Base-by-base conservation (phyloP, 2,888 invertebrate species). In the Tyria jacobaeae region DNA sequence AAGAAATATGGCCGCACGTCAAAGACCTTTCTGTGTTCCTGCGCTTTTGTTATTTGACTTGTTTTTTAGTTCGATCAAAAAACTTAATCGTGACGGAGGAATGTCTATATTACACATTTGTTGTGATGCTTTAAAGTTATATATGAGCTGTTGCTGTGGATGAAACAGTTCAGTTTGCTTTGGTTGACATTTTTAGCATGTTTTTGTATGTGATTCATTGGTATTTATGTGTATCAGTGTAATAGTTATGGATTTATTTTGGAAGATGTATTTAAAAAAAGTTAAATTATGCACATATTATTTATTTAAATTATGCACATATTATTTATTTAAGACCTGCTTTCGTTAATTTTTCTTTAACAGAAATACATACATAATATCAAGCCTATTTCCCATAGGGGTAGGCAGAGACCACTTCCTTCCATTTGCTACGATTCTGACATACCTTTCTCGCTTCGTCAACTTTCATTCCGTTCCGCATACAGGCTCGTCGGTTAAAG, bases 1-100 rank as follows among this genome's bases (percentile, higher is more conserved):
- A 71, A 48, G 56, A n/a, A 72, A 76, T 66, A 81, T 78, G 79
- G 81, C 82, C 76, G 78, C 75, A 66, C 76, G 82, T 83, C 84
- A 83, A 81, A 39, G 66, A 60, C 59, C 69, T 72, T 76, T 67
- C 72, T 66, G 66, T 64, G 64, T 67, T 70, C 70, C 73, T 73
- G 78, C 69, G 73, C 75, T 74, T 79, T 71, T 76, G 67, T 72
- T 67, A 64, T 60, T 53, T 37, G n/a, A 25, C 14, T 12, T 48
- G 48, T 60, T 62, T 53, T 52, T 64, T 41, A 54, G 31, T 78
- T n/a, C n/a, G n/a, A 31, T 59, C 76, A 78, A 77, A 61, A 71
- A n/a, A n/a, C n/a, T n/a, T 71, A 71, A 76, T 68, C 37, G 51
- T 64, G 56, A 54, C 35, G 34, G 51, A 61, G 60, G 65, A 71